Percentiles rank a stretch among this genome's conserved stretches.
phyloP scores from a whole-genome alignment of 2,888 invertebrate genomes.

The Drymonia ruficornis region DNA sequence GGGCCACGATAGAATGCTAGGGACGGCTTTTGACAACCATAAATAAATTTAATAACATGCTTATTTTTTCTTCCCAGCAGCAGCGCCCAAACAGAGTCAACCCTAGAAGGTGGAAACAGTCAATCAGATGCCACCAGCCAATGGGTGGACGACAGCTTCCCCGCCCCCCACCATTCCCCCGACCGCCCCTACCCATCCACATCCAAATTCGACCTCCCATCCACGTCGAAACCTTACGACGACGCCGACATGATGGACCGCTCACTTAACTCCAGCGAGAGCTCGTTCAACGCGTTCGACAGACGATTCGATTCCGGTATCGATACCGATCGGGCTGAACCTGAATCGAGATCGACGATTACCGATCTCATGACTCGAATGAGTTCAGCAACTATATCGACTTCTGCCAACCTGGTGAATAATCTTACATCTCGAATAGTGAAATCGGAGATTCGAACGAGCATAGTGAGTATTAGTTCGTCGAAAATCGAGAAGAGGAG shows the following conservation, averaged over 20 bases:
- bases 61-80: conserved; percentile 36
- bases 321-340: conserved; percentile 62
- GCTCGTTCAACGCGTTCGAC: conserved; percentile 76
- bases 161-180: conserved; percentile 63
- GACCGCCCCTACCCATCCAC: conserved; percentile 58
- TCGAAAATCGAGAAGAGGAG: conserved; percentile 71
- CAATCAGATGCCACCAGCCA: conserved; percentile 79
- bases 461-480: conserved; percentile 75
- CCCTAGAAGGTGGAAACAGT: conserved; percentile 60
- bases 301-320: conserved; percentile 64
- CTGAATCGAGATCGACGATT: conserved; percentile 64
- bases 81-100: conserved; percentile 63
- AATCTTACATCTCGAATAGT: conserved; percentile 67
- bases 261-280: conserved; percentile 75
- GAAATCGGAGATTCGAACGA: conserved; percentile 73
- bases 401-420: conserved; percentile 65
- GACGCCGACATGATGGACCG: conserved; percentile 75
- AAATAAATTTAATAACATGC: too few species aligned
- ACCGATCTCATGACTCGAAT: conserved; percentile 75
- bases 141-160: conserved; percentile 83
- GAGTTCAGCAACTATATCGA: conserved; percentile 72
- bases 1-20: too few species aligned
- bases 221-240: conserved; percentile 71
- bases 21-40: too few species aligned
- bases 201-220: conserved; percentile 65